Evolutionary conservation across 2,888 invertebrate species (phyloP).

Genomic region (Hydroisotoma schaefferi): DNA sequence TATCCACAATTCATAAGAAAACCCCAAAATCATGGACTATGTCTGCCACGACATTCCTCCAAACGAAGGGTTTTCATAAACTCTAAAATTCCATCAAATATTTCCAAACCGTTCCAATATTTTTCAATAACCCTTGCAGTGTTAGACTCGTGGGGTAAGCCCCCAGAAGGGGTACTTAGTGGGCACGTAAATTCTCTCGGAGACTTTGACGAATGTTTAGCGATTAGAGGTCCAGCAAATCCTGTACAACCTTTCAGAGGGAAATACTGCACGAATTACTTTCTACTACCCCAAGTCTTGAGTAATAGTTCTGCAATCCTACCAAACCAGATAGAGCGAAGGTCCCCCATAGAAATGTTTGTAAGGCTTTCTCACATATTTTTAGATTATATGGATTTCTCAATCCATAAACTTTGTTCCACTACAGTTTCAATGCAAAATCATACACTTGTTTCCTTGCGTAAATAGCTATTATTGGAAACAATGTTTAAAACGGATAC

Average conservation of each 20-base stretch:
- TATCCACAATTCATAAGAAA: too few species aligned
- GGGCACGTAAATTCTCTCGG: conserved; percentile 42
- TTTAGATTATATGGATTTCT: too few species aligned
- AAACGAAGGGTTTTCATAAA: not conserved
- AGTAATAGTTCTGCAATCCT: too few species aligned
- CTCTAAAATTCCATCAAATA: not conserved
- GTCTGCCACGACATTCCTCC: not conserved
- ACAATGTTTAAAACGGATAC: conserved; percentile 17
- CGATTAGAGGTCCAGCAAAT: conserved; percentile 15
- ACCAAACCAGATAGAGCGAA: too few species aligned
- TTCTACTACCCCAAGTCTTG: too few species aligned
- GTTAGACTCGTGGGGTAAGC: conserved; percentile 43
- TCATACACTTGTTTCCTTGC: too few species aligned
- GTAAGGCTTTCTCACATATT: too few species aligned
- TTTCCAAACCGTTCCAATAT: not conserved
- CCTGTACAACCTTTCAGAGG: not conserved
- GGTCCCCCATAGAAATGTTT: too few species aligned
- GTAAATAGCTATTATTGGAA: conserved; percentile 11
- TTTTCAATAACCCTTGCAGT: conserved; percentile 24
- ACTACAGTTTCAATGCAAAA: too few species aligned
- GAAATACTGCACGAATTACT: conserved; percentile 4
- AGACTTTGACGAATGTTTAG: conserved; percentile 44
- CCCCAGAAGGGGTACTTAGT: conserved; percentile 42
- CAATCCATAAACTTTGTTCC: too few species aligned
- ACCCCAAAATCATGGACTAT: not conserved